phyloP scores from a whole-genome alignment of 2,113 vertebrate species.

The Pogonocichla stellata region DNA sequence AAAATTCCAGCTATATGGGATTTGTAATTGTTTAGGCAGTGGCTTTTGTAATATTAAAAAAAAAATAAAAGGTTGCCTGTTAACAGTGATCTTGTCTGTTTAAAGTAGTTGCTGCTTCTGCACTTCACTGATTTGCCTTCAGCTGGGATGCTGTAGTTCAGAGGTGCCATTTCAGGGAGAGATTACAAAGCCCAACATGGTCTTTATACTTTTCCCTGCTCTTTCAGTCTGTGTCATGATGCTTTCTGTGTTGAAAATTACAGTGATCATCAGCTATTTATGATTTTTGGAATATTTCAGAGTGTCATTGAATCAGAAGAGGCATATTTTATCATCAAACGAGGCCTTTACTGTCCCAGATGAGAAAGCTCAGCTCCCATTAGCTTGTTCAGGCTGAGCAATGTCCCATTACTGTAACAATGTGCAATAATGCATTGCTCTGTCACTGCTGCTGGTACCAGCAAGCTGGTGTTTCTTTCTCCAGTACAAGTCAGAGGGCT shows the following conservation, averaged over 20 bases:
- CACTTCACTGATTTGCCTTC: not conserved
- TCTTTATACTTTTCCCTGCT: not conserved
- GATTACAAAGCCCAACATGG: not conserved
- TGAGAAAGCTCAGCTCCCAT: not conserved
- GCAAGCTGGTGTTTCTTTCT: slow-evolving; percentile 10
- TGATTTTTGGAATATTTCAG: not conserved
- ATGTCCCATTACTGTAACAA: not conserved
- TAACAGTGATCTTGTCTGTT: not conserved
- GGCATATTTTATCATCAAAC: not conserved
- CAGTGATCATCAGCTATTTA: not conserved
- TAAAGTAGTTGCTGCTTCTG: not conserved
- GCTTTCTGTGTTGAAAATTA: not conserved
- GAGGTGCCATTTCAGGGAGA: not conserved
- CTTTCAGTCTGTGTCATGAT: not conserved
- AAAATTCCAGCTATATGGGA: not conserved
- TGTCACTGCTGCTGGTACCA: not conserved
- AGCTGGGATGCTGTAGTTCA: not conserved
- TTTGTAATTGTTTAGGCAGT: not conserved
- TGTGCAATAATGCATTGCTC: not conserved
- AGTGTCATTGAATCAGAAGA: not conserved
- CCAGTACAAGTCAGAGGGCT: not conserved
- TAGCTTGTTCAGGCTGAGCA: not conserved
- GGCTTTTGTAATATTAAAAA: not conserved
- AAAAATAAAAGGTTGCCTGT: not conserved
- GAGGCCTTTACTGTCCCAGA: not conserved